A percentile compares a stretch with the other conserved stretches of the same genome.
These are phyloP conservation scores for Phylloscopus trochiloides DNA, from an alignment of 2,113 vertebrate genomes.

Conservation along the genomic window DNA sequence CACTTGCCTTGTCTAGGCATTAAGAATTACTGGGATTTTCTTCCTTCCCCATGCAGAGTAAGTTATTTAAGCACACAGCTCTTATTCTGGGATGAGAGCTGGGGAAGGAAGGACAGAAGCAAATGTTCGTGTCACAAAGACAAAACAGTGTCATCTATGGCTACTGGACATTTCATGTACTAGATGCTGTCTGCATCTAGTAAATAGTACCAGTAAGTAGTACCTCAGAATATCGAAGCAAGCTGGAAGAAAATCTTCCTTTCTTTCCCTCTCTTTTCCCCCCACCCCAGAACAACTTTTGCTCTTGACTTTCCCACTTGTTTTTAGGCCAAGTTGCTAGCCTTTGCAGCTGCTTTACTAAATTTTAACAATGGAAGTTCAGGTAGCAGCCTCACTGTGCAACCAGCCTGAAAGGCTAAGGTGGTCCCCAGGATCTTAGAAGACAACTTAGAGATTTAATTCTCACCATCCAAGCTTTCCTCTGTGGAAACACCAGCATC, in stretches of 20 bases:
- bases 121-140: background rate
- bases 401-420: background rate
- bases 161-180: background rate
- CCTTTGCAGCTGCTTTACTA: background rate
- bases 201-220: background rate
- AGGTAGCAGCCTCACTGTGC: background rate
- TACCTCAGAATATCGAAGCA: accelerated
- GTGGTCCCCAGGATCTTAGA: background rate
- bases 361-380: background rate
- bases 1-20: background rate
- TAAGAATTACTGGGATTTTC: background rate
- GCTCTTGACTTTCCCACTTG: background rate
- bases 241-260: background rate
- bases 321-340: background rate
- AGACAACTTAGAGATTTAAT: background rate
- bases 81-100: background rate
- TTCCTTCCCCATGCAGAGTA: background rate
- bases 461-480: background rate
- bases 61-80: background rate
- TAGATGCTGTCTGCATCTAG: background rate
- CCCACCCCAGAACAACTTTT: background rate
- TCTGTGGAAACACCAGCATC: background rate
- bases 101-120: background rate
- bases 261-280: background rate
- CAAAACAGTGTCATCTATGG: background rate